Percentiles rank a stretch among this genome's conserved stretches.
Evolutionary conservation across 1,140 invertebrate genomes (phyloP).

Genomic region (Drosophila sp.): DNA sequence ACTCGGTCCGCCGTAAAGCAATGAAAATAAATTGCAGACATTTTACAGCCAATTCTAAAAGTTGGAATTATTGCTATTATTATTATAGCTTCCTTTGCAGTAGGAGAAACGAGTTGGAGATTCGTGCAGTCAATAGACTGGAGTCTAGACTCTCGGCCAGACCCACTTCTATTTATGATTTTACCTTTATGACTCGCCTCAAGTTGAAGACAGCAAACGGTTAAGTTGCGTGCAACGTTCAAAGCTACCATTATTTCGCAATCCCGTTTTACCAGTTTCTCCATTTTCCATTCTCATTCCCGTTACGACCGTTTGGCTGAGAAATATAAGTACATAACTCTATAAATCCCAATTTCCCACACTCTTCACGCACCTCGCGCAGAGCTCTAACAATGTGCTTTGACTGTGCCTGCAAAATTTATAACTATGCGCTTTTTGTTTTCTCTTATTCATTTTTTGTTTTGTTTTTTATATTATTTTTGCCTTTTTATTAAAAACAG

Average conservation of each 20-base stretch:
- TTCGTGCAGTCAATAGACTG: constrained; percentile 53
- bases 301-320: constrained; percentile 2
- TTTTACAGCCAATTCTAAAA: constrained; percentile 26
- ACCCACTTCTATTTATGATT: constrained; percentile 72
- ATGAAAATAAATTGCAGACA: constrained; percentile 29
- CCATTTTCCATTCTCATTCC: constrained; percentile 2
- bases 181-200: constrained; percentile 56
- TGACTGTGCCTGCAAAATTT: constrained; percentile 74
- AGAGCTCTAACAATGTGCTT: constrained; percentile 64
- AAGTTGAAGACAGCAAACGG: constrained; percentile 44
- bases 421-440: constrained; percentile 76
- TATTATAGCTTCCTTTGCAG: constrained; percentile 28
- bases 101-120: constrained; percentile 8
- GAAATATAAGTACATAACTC: constrained; percentile 36
- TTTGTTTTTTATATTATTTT: constrained; percentile 43
- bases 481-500: constrained; percentile 76
- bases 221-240: constrained; percentile 67
- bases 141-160: constrained; percentile 46
- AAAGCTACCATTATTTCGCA: constrained; percentile 11
- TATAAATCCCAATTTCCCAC: constrained; percentile 52
- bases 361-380: constrained; percentile 38
- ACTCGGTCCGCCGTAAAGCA: constrained; percentile 13
- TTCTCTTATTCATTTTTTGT: no score
- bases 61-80: constrained; percentile 34
- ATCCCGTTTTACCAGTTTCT: not conserved